Percentiles rank a stretch among this genome's conserved stretches.
Conservation (phyloP, 2,888 invertebrate species). For the Epsilonema sp. region DNA sequence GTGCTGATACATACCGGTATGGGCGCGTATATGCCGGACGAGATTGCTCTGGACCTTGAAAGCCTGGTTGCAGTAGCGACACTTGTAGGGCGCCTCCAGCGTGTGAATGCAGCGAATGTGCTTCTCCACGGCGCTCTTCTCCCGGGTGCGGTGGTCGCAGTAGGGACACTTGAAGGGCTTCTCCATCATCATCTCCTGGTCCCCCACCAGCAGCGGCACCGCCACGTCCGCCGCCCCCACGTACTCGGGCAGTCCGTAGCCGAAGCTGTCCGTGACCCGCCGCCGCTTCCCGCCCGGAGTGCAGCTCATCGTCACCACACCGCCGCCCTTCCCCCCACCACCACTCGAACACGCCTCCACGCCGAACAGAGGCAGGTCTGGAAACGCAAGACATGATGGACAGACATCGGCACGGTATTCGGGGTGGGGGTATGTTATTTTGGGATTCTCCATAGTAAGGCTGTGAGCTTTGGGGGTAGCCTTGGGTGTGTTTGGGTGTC, state of each 20-base stretch:
- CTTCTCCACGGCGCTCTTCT: constrained; percentile 17
- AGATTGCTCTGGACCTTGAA: constrained; percentile 22
- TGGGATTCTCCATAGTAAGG: too few relatives aligned
- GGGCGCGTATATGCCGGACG: constrained; percentile 16
- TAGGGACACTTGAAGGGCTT: constrained; percentile 18
- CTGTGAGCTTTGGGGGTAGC: too few relatives aligned
- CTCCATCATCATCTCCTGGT: constrained; percentile 14
- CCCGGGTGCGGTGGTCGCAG: constrained; percentile 16
- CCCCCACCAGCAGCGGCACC: constrained; percentile 13
- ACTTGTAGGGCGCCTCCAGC: constrained; percentile 17
- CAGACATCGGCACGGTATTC: too few relatives aligned
- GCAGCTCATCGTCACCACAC: constrained; percentile 6
- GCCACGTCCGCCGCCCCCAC: constrained; percentile 9
- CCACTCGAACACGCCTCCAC: too few relatives aligned
- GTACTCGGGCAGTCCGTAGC: constrained; percentile 13
- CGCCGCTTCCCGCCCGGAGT: constrained; percentile 1
- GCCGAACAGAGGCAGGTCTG: background rate
- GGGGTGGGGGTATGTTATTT: too few relatives aligned
- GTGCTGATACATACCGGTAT: constrained; percentile 17
- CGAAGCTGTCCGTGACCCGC: constrained; percentile 9
- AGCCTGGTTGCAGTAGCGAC: constrained; percentile 13
- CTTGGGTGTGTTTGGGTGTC: too few relatives aligned
- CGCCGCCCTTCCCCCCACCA: background rate
- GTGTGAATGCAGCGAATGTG: constrained; percentile 20
- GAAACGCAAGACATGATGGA: too few relatives aligned